phyloP scores from a whole-genome alignment of 2,113 vertebrate species.

The Forbesichthys papilliferus region DNA sequence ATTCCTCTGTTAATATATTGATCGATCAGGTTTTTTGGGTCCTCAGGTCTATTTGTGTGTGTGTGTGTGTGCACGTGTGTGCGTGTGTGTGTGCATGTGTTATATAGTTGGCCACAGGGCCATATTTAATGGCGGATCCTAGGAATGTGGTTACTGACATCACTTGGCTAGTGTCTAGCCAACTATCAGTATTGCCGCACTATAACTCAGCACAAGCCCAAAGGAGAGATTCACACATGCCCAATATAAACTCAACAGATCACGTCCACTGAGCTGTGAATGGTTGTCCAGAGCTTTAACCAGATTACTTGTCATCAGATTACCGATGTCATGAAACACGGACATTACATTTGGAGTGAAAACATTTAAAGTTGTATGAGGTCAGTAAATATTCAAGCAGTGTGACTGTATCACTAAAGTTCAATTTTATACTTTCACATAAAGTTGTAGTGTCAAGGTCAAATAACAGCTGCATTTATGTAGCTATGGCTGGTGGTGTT shows the following conservation, averaged over 20 bases:
- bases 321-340: background rate
- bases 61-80: conserved; percentile 4
- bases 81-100: conserved; percentile 10
- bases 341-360: background rate
- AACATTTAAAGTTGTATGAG: too few species aligned
- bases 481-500: too few species aligned
- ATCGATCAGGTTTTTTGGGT: conserved; percentile 57
- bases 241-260: background rate
- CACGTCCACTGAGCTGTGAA: background rate
- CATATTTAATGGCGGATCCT: conserved; percentile 50
- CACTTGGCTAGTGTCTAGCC: conserved; percentile 57
- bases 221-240: conserved; percentile 2
- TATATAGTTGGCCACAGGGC: conserved; percentile 40
- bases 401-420: too few species aligned
- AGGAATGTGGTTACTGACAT: conserved; percentile 69
- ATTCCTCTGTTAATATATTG: conserved; percentile 23
- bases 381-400: too few species aligned
- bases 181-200: conserved; percentile 67
- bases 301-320: background rate
- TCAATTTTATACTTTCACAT: too few species aligned
- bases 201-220: conserved; percentile 56
- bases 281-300: background rate
- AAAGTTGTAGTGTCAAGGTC: too few species aligned
- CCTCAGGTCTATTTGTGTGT: conserved; percentile 6
- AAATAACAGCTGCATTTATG: too few species aligned